Base-by-base conservation (phyloP, 2,113 vertebrate species). In the Chitala chitala region DNA sequence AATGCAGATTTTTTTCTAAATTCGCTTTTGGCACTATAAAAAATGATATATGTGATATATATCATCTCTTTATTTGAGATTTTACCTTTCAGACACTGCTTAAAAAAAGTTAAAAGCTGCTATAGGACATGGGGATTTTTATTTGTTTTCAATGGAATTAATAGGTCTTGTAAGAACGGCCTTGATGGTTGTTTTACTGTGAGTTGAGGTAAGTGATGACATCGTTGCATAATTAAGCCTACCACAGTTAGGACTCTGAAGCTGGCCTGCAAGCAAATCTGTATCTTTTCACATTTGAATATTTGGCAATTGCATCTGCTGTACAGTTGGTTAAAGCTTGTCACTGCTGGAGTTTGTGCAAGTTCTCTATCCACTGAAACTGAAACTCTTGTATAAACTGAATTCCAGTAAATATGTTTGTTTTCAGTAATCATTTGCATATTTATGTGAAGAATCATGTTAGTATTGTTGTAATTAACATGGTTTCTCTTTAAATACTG, bases 401-500 rank as follows among this genome's bases (percentile, higher is more conserved):
- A 73, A 73, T 59, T 33, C 38, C 68, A 69, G 44, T 69, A 51
- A 24, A 68, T 33, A 44, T 69, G 68, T 53, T 69, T 69, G 44
- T 50, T 69, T 69, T 61, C 20, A 80, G 79, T 75, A 84, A 82
- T 86, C 82, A 42, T 75, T 79, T 76, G 84, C 75, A 86, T 83
- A 81, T 89, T 88, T 86, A 83, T 89, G 86, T 89, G 89, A 88
- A 89, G 87, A 89, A 88, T 85, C 88, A 88, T 89, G 86, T 87
- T 85, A 80, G 86, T 86, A 82, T 85, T 87, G 85, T 88, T 84
- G 86, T 84, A 86, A 87, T 82, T 82, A 86, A 85, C 84, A 87
- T 89, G 89, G 88, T 90, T 87, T 81, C 83, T 87, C 83, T 90
- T 84, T 76, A 82, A 86, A 80, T 87, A n/a, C n/a, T n/a, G n/a